These are phyloP conservation scores for Bos taurus DNA, from an alignment of 2,113 vertebrate species.

Conservation along the genomic window ARS-UCD2.0 NC_037351.1:19813001-19813500, in stretches of 20 bases:
- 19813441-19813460: not conserved
- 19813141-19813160: not conserved
- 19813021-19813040: not conserved
- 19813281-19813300: not conserved
- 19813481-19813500: not conserved
- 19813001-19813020: not conserved
- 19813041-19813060: not conserved
- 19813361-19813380: not conserved
- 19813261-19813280: no score
- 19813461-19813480: not conserved
- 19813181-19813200: not conserved
- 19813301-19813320: not conserved
- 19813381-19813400: not conserved
- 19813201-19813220: not conserved
- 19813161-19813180: not conserved
- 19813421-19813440: not conserved
- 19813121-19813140: not conserved
- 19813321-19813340: not conserved
- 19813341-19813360: not conserved
- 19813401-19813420: not conserved
- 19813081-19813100: not conserved
- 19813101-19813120: not conserved
- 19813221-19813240: not conserved
- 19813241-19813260: not conserved
- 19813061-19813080: not conserved